Percentiles rank a stretch among this genome's conserved stretches.
These are phyloP conservation scores for Argyrosomus japonicus DNA, from an alignment of 2,113 vertebrate genomes.

Conservation along the genomic window DNA sequence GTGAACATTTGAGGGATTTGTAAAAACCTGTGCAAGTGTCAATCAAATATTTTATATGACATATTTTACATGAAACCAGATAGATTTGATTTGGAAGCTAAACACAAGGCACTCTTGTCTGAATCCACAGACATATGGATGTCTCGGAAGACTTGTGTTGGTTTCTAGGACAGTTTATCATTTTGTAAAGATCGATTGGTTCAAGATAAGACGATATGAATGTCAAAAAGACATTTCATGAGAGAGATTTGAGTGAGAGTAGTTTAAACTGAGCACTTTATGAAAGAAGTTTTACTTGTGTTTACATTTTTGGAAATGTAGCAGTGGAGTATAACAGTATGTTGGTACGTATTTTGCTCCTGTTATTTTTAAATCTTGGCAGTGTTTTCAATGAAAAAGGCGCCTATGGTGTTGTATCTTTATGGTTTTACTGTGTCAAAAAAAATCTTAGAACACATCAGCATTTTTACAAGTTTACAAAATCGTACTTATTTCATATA, in stretches of 20 bases:
- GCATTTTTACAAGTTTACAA: conserved; percentile 29
- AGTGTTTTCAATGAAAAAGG: conserved; percentile 51
- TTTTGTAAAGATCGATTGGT: not conserved
- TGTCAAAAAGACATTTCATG: not conserved
- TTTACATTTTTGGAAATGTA: conserved; percentile 61
- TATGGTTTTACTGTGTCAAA: conserved; percentile 44
- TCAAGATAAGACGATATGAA: not conserved
- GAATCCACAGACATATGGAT: not conserved
- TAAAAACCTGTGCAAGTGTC: conserved; percentile 21
- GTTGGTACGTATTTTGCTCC: not conserved
- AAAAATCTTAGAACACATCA: not conserved
- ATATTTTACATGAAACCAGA: not conserved
- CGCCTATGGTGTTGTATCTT: conserved; percentile 10
- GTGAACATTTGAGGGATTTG: not conserved
- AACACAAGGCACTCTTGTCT: not conserved
- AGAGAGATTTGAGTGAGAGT: conserved; percentile 19
- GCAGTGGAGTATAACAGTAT: conserved; percentile 7
- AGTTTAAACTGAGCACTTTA: conserved; percentile 75
- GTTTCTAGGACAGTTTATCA: not conserved
- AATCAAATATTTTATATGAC: conserved; percentile 16
- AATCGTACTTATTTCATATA: not conserved
- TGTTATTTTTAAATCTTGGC: conserved; percentile 8
- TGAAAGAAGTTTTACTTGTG: conserved; percentile 23
- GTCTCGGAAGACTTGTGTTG: not conserved
- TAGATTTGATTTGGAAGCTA: conserved; percentile 4